phyloP scores from a whole-genome alignment of 2,888 invertebrate genomes.

The Cephus spinipes region DNA sequence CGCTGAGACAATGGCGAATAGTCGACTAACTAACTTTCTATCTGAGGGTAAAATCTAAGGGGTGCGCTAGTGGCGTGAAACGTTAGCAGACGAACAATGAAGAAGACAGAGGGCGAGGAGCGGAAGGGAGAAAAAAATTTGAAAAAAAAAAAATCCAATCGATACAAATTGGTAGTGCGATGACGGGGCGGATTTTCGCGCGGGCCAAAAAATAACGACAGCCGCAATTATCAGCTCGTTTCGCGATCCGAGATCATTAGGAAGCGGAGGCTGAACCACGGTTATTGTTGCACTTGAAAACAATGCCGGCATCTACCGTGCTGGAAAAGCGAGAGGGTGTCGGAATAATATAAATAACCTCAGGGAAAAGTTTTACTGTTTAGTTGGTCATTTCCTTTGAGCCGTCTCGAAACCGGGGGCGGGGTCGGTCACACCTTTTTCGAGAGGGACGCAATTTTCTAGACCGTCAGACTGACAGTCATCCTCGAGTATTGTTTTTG shows the following conservation, averaged over 20 bases:
- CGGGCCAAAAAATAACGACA: conserved; percentile 50
- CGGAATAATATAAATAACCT: conserved; percentile 56
- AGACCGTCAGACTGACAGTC: conserved; percentile 47
- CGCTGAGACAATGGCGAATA: conserved; percentile 14
- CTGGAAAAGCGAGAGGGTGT: conserved; percentile 36
- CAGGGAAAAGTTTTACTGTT: conserved; percentile 29
- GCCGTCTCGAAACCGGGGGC: conserved; percentile 46
- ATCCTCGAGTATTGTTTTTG: conserved; percentile 59
- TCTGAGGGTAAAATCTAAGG: background rate
- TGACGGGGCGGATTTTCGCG: conserved; percentile 53
- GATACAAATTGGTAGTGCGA: conserved; percentile 58
- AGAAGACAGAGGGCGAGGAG: background rate
- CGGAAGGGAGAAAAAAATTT: too few species aligned
- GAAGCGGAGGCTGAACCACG: conserved; percentile 17
- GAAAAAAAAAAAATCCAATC: conserved; percentile 37
- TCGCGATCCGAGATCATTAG: conserved; percentile 44
- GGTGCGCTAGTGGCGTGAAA: background rate
- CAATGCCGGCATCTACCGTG: conserved; percentile 40
- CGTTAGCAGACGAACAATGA: background rate
- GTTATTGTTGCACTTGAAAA: conserved; percentile 37
- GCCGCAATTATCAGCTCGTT: conserved; percentile 55
- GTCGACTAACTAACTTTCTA: background rate
- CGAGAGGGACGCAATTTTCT: conserved; percentile 46
- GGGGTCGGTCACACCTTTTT: conserved; percentile 61
- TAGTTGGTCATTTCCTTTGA: conserved; percentile 56